A percentile compares a stretch with the other conserved stretches of the same genome.
Conservation (phyloP, 2,888 invertebrate species). For the Pollenia amentaria region DNA sequence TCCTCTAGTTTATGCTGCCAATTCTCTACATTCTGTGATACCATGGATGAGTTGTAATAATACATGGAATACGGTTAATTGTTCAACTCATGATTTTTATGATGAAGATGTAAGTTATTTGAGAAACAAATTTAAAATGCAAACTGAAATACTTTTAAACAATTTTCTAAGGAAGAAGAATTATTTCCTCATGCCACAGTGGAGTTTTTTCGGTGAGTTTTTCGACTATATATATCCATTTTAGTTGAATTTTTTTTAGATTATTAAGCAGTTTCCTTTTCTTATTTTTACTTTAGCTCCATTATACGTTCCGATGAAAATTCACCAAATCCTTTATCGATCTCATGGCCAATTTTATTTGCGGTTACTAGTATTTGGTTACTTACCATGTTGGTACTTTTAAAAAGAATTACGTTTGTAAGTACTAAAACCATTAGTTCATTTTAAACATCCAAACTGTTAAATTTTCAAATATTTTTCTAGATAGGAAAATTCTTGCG, state of each 20-base stretch:
- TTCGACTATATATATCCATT: too few relatives aligned
- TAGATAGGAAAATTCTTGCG: conserved; percentile 82
- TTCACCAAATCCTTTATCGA: conserved; percentile 74
- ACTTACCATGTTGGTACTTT: conserved; percentile 77
- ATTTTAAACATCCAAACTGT: background rate
- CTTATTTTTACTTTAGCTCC: conserved; percentile 74
- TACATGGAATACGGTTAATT: conserved; percentile 89
- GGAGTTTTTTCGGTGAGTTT: conserved; percentile 81
- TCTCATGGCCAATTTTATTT: conserved; percentile 79
- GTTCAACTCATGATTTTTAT: conserved; percentile 80
- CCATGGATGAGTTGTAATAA: conserved; percentile 93
- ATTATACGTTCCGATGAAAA: conserved; percentile 78
- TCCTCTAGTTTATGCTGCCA: conserved; percentile 91
- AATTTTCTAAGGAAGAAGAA: conserved; percentile 70
- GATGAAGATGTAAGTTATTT: conserved; percentile 77
- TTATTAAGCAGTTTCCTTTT: background rate
- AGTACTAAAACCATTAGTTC: conserved; percentile 51
- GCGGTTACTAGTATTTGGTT: conserved; percentile 79
- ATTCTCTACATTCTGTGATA: conserved; percentile 88
- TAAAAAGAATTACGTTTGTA: conserved; percentile 80
- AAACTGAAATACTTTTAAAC: background rate
- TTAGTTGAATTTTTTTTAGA: too few relatives aligned
- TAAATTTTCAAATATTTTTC: background rate
- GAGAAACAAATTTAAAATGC: background rate
- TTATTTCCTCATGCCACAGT: conserved; percentile 80